These are phyloP conservation scores for Oreochromis grahami DNA, from an alignment of 2,797 vertebrate species.

Conservation along the genomic window DNA sequence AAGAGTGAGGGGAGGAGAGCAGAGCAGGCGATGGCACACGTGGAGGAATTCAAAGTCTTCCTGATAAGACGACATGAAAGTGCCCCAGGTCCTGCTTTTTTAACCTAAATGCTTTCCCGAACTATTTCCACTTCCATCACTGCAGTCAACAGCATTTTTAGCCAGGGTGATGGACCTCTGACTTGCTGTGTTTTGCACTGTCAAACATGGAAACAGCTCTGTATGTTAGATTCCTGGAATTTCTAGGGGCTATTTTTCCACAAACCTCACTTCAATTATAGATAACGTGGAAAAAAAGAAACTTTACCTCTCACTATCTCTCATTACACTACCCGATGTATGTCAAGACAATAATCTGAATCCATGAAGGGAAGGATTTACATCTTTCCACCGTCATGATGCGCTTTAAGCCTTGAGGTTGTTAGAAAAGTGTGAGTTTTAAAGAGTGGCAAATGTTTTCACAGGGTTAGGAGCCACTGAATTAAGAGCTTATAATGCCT, in stretches of 20 bases:
- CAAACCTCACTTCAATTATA: slow-evolving; percentile 2
- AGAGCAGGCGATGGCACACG: slow-evolving; percentile 53
- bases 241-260: slow-evolving; percentile 26
- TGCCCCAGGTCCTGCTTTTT: slow-evolving; percentile 30
- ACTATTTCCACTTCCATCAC: slow-evolving; percentile 9
- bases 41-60: slow-evolving; percentile 67
- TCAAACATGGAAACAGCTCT: neutral
- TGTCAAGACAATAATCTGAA: neutral
- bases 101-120: slow-evolving; percentile 23
- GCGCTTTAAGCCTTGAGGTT: neutral
- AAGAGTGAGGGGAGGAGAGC: slow-evolving; percentile 30
- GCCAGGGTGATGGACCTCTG: neutral
- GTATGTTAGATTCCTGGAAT: slow-evolving; percentile 27
- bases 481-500: slow-evolving; percentile 1
- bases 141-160: slow-evolving; percentile 17
- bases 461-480: neutral
- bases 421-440: neutral
- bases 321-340: neutral
- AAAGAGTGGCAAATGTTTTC: slow-evolving; percentile 14
- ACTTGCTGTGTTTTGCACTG: slow-evolving; percentile 3
- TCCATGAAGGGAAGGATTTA: neutral
- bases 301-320: neutral
- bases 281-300: neutral
- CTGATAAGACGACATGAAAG: slow-evolving; percentile 62
- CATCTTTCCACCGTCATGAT: neutral